These are phyloP conservation scores for Ptychobarbus kaznakovi DNA, from an alignment of 2,797 vertebrate genomes.

Conservation along the genomic window DNA sequence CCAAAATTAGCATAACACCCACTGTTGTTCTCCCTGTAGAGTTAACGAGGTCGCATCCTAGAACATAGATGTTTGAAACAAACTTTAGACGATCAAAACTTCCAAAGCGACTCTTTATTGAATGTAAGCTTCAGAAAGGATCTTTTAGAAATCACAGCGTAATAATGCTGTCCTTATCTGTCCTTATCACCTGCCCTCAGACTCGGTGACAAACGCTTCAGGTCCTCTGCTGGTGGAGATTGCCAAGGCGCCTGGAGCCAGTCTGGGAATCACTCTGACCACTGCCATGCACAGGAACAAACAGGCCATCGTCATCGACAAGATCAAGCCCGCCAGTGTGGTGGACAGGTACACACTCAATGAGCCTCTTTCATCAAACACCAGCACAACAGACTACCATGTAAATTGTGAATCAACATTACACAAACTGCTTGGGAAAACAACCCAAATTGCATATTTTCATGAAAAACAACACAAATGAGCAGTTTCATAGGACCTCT, in stretches of 20 bases:
- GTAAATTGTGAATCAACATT: no score
- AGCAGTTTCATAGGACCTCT: no score
- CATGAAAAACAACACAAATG: background rate
- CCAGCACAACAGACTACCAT: background rate
- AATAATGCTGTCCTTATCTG: background rate
- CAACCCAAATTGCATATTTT: background rate
- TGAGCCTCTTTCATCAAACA: background rate
- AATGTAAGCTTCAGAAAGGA: background rate
- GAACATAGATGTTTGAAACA: background rate
- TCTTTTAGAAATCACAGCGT: background rate
- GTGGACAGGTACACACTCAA: slow-evolving; percentile 88
- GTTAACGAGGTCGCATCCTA: background rate
- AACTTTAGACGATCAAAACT: background rate
- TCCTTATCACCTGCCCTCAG: slow-evolving; percentile 69
- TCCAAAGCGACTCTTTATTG: background rate
- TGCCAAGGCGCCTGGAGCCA: slow-evolving; percentile 87
- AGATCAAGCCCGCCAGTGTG: slow-evolving; percentile 92
- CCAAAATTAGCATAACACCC: background rate
- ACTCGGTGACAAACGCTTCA: slow-evolving; percentile 87
- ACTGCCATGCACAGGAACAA: slow-evolving; percentile 87
- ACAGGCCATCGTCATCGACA: slow-evolving; percentile 92
- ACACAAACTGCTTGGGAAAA: background rate
- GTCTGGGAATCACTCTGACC: slow-evolving; percentile 88
- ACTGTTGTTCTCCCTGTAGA: slow-evolving; percentile 3
- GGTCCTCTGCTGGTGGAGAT: slow-evolving; percentile 95